phyloP scores from a whole-genome alignment of 2,888 invertebrate genomes.

The Latrodectus elegans region DNA sequence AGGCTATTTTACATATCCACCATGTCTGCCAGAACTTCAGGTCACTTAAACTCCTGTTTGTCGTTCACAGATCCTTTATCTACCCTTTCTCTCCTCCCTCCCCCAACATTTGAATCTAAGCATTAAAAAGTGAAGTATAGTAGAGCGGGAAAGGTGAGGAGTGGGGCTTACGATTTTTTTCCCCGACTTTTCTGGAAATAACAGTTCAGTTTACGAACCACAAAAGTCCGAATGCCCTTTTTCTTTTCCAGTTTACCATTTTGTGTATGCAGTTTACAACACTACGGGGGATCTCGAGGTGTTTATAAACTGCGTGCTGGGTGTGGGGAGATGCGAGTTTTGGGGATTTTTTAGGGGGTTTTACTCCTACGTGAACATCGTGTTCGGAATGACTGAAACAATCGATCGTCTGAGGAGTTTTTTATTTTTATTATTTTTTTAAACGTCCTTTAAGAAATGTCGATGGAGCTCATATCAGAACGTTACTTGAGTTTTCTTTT shows the following conservation, averaged over 20 bases:
- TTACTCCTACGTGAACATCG: constrained; percentile 36
- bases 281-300: constrained; percentile 5
- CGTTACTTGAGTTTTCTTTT: too few relatives aligned
- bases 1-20: neutral
- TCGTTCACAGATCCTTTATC: constrained; percentile 29
- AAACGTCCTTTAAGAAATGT: too few relatives aligned
- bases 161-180: neutral
- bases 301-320: neutral
- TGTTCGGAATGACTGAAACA: constrained; percentile 28
- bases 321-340: neutral
- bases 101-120: constrained; percentile 20
- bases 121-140: too few relatives aligned
- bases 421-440: too few relatives aligned
- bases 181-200: neutral
- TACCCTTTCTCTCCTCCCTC: constrained; percentile 10
- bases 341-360: constrained; percentile 38
- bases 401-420: constrained; percentile 4
- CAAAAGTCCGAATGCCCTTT: constrained; percentile 19
- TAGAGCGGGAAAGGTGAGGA: neutral
- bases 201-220: constrained; percentile 11
- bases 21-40: neutral
- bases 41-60: constrained; percentile 13
- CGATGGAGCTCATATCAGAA: too few relatives aligned
- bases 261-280: constrained; percentile 62
- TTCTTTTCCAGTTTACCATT: neutral